phyloP scores from a whole-genome alignment of 2,888 invertebrate species.

The Petrophora chlorosata region DNA sequence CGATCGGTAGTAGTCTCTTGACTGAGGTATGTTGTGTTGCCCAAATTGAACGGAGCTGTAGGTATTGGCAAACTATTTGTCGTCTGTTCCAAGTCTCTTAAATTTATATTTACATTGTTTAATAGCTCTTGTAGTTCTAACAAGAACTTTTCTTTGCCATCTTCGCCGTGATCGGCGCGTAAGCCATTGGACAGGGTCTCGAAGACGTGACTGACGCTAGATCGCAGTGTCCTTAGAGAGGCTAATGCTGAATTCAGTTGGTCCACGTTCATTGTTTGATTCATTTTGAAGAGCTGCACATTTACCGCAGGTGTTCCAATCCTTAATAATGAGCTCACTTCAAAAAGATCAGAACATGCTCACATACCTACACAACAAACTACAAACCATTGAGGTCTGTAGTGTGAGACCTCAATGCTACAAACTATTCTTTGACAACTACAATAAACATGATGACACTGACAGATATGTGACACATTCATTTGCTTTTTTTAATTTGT shows the following conservation, averaged over 20 bases:
- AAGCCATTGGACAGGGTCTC: constrained; percentile 93
- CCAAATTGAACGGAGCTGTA: constrained; percentile 91
- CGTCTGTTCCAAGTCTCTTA: constrained; percentile 92
- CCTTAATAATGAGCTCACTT: no score
- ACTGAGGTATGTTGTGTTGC: constrained; percentile 92
- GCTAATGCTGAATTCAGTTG: constrained; percentile 89
- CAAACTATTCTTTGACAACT: no score
- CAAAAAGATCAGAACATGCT: neutral
- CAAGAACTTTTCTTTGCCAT: constrained; percentile 91
- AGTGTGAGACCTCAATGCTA: no score
- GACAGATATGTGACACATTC: no score
- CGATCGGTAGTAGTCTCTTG: constrained; percentile 96
- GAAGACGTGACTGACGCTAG: constrained; percentile 93
- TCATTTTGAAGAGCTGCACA: constrained; percentile 41
- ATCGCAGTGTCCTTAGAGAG: constrained; percentile 90
- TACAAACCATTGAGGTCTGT: no score
- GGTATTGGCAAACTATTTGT: constrained; percentile 88
- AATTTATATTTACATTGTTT: constrained; percentile 90
- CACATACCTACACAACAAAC: no score
- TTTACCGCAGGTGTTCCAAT: no score
- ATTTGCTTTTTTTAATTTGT: no score
- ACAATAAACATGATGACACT: no score
- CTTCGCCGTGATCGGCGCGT: constrained; percentile 91
- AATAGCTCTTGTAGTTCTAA: constrained; percentile 92
- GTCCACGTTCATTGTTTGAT: constrained; percentile 81